These are phyloP conservation scores for Sciaenops ocellatus DNA, from an alignment of 2,797 vertebrate species.

Conservation along the genomic window DNA sequence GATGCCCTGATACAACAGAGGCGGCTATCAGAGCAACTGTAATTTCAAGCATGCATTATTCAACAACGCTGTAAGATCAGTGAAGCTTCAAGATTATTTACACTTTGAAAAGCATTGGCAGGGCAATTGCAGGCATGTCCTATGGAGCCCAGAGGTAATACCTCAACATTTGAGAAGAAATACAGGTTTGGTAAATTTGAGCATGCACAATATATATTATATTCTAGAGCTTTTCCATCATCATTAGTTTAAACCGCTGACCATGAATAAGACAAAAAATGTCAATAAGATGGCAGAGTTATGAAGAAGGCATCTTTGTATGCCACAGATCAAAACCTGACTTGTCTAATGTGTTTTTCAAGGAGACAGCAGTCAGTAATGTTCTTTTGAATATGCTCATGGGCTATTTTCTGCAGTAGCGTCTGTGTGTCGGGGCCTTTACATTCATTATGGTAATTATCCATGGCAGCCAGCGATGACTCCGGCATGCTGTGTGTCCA, in stretches of 20 bases:
- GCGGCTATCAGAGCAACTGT: slow-evolving; percentile 71
- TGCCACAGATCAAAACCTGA: slow-evolving; percentile 23
- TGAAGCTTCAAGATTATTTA: slow-evolving; percentile 78
- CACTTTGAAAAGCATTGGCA: slow-evolving; percentile 71
- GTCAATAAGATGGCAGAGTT: slow-evolving; percentile 20
- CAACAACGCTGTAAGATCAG: slow-evolving; percentile 72
- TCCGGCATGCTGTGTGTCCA: slow-evolving; percentile 69
- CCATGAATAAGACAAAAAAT: slow-evolving; percentile 27
- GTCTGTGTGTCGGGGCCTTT: slow-evolving; percentile 57
- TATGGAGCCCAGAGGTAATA: slow-evolving; percentile 49
- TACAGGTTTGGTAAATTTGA: slow-evolving; percentile 53
- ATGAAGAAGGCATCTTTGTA: not conserved
- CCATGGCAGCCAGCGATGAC: slow-evolving; percentile 74
- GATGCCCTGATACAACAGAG: slow-evolving; percentile 61
- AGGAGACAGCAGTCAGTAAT: slow-evolving; percentile 46
- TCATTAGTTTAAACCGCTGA: slow-evolving; percentile 25
- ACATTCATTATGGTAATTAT: slow-evolving; percentile 79
- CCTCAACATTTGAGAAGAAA: slow-evolving; percentile 56
- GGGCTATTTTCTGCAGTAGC: slow-evolving; percentile 54
- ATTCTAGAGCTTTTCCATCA: slow-evolving; percentile 29
- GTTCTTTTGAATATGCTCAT: slow-evolving; percentile 33
- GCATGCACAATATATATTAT: slow-evolving; percentile 20
- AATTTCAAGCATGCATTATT: slow-evolving; percentile 84
- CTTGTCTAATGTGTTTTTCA: slow-evolving; percentile 47
- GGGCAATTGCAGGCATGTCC: slow-evolving; percentile 70